Conservation (phyloP, 2,113 vertebrate species). For the Scytalopus superciliaris region DNA sequence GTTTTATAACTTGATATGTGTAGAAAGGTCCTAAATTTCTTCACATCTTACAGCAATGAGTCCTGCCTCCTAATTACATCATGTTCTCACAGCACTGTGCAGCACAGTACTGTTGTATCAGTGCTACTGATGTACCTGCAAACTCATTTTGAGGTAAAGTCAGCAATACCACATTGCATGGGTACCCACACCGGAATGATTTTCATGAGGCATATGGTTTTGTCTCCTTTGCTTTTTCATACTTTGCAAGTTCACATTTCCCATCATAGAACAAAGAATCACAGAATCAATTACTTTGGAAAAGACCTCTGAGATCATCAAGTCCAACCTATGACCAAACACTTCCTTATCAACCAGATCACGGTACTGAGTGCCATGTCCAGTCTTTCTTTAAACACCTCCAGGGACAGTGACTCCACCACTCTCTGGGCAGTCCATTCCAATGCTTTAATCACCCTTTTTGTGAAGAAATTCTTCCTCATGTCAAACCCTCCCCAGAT, state of each 20-base stretch:
- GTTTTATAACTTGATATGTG: neutral
- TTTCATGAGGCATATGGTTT: neutral
- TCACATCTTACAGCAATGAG: rapidly evolving
- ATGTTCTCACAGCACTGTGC: neutral
- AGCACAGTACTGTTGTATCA: neutral
- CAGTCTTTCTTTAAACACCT: neutral
- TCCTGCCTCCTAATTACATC: neutral
- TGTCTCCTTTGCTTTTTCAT: neutral
- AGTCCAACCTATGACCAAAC: neutral
- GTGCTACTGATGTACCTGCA: neutral
- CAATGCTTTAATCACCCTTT: no score
- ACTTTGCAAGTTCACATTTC: neutral
- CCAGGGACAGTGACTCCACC: neutral
- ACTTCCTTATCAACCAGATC: neutral
- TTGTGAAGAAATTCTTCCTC: neutral
- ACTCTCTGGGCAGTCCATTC: neutral
- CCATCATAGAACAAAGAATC: neutral
- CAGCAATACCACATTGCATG: neutral
- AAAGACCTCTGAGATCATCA: neutral
- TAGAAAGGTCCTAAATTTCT: neutral
- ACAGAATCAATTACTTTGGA: neutral
- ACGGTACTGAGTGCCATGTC: neutral
- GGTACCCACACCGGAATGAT: neutral
- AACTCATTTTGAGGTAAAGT: neutral
- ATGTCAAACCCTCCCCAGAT: neutral